Evolutionary conservation across 2,797 vertebrate species (phyloP).

Genomic region (Serranus cabrilla): DNA sequence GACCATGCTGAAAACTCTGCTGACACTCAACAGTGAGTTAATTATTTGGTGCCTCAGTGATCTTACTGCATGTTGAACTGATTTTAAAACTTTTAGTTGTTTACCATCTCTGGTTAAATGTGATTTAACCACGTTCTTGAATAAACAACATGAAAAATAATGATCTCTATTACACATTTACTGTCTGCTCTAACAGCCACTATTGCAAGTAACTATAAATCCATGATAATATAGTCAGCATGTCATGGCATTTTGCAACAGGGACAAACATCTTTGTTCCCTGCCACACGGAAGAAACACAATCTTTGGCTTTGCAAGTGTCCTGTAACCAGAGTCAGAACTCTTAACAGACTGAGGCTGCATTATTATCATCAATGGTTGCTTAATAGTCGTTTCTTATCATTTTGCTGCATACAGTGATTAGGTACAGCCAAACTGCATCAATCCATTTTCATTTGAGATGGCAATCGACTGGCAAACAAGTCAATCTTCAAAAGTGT

Average conservation of each 20-base stretch:
- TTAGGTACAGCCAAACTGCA: too few species aligned
- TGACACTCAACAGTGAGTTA: not conserved
- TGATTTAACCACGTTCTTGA: not conserved
- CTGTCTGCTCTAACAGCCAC: not conserved
- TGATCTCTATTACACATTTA: not conserved
- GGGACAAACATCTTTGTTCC: not conserved
- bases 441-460: not conserved
- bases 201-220: not conserved
- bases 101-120: not conserved
- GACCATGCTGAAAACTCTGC: not conserved
- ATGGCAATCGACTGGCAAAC: not conserved
- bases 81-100: not conserved
- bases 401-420: not conserved
- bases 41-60: not conserved
- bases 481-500: not conserved
- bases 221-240: not conserved
- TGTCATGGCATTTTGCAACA: not conserved
- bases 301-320: constrained; percentile 4
- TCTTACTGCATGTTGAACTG: not conserved
- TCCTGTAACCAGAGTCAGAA: not conserved
- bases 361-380: not conserved
- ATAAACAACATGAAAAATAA: not conserved
- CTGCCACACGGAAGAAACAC: constrained; percentile 6
- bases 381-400: not conserved
- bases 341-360: not conserved